These are phyloP conservation scores for Alosa alosa DNA, from an alignment of 2,113 vertebrate genomes.

Conservation along the genomic window DNA sequence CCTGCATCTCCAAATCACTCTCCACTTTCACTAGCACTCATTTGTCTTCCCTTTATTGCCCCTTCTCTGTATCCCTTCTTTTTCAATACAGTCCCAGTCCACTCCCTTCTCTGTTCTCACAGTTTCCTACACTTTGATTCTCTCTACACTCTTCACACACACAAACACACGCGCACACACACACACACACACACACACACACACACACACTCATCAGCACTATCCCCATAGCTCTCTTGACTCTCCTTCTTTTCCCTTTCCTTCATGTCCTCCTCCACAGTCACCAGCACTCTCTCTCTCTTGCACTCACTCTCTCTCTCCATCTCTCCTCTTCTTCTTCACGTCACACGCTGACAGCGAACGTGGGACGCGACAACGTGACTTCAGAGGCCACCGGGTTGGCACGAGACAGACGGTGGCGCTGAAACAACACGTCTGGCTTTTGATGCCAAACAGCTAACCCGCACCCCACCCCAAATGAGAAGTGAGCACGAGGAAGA, in stretches of 20 bases:
- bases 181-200: no score
- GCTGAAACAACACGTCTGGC: background rate
- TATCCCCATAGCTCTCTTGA: no score
- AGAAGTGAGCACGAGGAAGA: background rate
- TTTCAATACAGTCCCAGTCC: no score
- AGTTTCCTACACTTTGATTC: background rate
- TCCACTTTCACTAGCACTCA: no score
- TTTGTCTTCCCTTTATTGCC: no score
- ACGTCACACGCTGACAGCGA: conserved; percentile 19
- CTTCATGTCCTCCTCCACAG: no score
- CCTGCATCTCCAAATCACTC: no score
- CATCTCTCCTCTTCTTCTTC: background rate
- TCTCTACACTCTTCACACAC: background rate
- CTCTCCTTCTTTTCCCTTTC: no score
- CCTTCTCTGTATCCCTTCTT: background rate
- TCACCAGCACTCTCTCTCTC: no score
- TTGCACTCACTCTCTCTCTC: no score
- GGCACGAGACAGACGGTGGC: conserved; percentile 31
- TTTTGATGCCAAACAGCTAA: conserved; percentile 29
- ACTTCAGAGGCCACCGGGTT: conserved; percentile 25
- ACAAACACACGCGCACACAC: background rate
- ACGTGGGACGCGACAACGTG: background rate
- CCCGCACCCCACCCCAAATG: background rate
- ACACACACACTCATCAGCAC: background rate
- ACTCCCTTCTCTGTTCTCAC: background rate